Evolutionary conservation across 2,888 invertebrate species (phyloP).

Genomic region (Slavum lentiscoides): DNA sequence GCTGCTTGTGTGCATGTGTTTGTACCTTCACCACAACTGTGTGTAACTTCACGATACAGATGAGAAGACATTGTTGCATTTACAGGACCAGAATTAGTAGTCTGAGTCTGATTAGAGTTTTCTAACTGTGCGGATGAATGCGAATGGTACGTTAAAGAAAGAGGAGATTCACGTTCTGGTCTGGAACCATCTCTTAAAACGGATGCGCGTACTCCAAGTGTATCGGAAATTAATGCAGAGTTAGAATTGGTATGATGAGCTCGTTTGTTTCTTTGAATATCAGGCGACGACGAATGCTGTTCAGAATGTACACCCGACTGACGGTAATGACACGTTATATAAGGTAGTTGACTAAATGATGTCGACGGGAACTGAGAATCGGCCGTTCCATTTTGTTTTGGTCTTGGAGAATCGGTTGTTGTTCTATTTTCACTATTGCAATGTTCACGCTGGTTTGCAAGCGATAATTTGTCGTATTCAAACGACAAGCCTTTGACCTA

Average conservation of each 20-base stretch:
- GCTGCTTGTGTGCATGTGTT: no score
- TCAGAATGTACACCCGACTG: conserved; percentile 31
- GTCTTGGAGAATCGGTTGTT: conserved; percentile 18
- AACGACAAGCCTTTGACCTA: conserved; percentile 78
- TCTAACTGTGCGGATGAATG: conserved; percentile 32
- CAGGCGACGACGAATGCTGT: conserved; percentile 38
- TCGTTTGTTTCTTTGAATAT: conserved; percentile 41
- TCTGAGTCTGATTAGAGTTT: conserved; percentile 40
- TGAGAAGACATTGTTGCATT: conserved; percentile 33
- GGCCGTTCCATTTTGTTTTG: conserved; percentile 43
- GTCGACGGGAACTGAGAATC: conserved; percentile 39
- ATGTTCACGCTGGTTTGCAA: conserved; percentile 57
- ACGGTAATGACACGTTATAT: conserved; percentile 40
- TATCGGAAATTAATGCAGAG: conserved; percentile 66
- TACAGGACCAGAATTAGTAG: conserved; percentile 39
- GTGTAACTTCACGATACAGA: conserved; percentile 32
- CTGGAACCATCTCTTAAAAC: conserved; percentile 68
- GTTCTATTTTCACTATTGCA: conserved; percentile 39
- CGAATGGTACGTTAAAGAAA: conserved; percentile 55
- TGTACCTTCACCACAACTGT: conserved; percentile 63
- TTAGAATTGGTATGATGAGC: conserved; percentile 27
- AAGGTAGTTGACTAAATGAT: conserved; percentile 34
- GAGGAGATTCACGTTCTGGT: conserved; percentile 57
- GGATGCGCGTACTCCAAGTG: conserved; percentile 64
- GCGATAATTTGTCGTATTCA: conserved; percentile 69